Evolutionary conservation across 1,140 invertebrate species (phyloP), one percentile per base, ranked within the genome.

Genomic region (Rhynchophorus ferrugineus): DNA sequence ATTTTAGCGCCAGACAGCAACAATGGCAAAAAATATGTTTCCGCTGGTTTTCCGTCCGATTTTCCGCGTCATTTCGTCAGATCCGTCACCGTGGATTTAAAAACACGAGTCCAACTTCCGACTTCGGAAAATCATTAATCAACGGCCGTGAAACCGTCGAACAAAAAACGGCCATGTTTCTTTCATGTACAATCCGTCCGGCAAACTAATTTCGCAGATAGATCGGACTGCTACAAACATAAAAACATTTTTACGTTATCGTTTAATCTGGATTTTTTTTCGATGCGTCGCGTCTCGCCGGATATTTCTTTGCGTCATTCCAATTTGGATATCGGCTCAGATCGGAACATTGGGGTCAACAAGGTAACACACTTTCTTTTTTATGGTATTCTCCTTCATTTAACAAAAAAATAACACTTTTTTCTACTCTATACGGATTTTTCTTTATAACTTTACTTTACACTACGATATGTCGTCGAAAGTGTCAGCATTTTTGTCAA

Each of bases 21-120:
- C 29, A n/a, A 8, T 20, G 34, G 33, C 21, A 47, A 41, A 49
- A 49, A 20, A 29, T 22, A 19, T 16, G 20, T 49, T 18, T 34
- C 11, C 21, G 11, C 11, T 29, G 8, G n/a, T 36, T 50, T 53
- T 53, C 46, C 38, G 50, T 41, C 21, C 29, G 50, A 45, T 45
- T 54, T 54, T 54, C 44, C 44, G 20, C 51, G 38, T 54, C 51
- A 54, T 54, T 54, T 54, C 51, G 37, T 41, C 38, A 36, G 51
- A 47, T 54, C 44, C 51, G 51, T 54, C 51, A 54, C 21, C 24
- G 19, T 38, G 5, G 44, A 43, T 54, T 54, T 54, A 54, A 54
- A 54, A 54, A 54, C 51, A 46, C 44, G 22, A 19, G 33, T 52
- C 24, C 44, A 20, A 47, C 21, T 41, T 18, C 37, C 45, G 51